These are phyloP conservation scores for Oreotrochilus melanogaster DNA, from an alignment of 2,113 vertebrate species.

Conservation along the genomic window DNA sequence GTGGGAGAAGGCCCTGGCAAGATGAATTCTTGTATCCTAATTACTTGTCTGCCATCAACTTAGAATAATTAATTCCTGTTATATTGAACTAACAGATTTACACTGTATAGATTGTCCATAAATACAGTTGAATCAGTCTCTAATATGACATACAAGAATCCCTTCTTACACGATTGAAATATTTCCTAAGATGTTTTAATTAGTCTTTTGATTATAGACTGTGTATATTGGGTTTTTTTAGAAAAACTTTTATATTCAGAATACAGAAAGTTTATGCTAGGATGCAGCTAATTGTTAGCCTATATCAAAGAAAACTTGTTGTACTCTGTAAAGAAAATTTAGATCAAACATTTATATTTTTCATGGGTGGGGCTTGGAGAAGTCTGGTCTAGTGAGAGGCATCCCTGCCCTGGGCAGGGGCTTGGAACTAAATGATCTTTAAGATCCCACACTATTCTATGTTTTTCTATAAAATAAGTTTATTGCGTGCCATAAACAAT, in stretches of 20 bases:
- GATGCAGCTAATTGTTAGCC: background rate
- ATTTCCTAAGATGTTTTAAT: background rate
- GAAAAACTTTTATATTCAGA: fast-evolving
- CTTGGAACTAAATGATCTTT: too few species aligned
- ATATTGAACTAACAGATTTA: background rate
- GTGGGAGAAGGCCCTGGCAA: background rate
- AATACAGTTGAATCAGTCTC: background rate
- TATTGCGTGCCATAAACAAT: background rate
- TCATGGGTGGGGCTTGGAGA: too few species aligned
- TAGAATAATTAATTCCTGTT: background rate
- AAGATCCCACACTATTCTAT: too few species aligned
- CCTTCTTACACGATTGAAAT: background rate
- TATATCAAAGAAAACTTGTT: background rate
- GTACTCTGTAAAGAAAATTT: background rate
- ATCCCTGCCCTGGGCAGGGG: too few species aligned
- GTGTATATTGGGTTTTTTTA: background rate
- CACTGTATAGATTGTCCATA: background rate
- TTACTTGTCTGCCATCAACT: background rate
- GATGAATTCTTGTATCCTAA: fast-evolving
- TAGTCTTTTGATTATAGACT: background rate
- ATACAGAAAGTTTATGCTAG: background rate
- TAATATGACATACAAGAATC: background rate
- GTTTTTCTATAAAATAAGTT: background rate
- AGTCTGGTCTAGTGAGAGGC: too few species aligned
- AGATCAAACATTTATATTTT: background rate